These are phyloP conservation scores for Dendrolimus kikuchii DNA, from an alignment of 1,140 invertebrate genomes.

Conservation along the genomic window DNA sequence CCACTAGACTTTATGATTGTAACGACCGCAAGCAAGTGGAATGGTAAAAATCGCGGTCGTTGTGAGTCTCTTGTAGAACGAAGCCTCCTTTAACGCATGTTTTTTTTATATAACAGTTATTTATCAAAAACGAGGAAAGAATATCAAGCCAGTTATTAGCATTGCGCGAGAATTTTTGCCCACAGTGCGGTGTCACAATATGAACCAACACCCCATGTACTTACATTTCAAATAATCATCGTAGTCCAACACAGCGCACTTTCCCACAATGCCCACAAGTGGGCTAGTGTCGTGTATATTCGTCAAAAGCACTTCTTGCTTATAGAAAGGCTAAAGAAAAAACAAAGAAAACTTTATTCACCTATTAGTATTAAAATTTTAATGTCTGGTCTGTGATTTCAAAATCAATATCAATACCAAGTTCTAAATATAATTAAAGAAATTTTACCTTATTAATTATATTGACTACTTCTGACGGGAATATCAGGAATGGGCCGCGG, in stretches of 20 bases:
- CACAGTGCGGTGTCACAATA: too few species aligned
- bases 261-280: slow-evolving; percentile 90
- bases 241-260: slow-evolving; percentile 92
- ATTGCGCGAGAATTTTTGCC: too few species aligned
- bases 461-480: slow-evolving; percentile 88
- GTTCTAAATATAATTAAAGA: not conserved
- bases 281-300: slow-evolving; percentile 94
- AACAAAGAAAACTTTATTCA: slow-evolving; percentile 4
- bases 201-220: slow-evolving; percentile 34
- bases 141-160: too few species aligned
- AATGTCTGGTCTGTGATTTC: slow-evolving; percentile 1
- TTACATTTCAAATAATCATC: slow-evolving; percentile 92
- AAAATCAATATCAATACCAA: not conserved
- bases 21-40: too few species aligned
- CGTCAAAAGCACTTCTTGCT: slow-evolving; percentile 94
- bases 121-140: too few species aligned
- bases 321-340: slow-evolving; percentile 85
- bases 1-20: too few species aligned
- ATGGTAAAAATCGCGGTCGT: too few species aligned
- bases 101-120: too few species aligned
- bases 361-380: slow-evolving; percentile 5
- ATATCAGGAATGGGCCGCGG: slow-evolving; percentile 93
- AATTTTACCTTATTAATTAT: slow-evolving; percentile 73
- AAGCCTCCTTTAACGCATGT: too few species aligned
- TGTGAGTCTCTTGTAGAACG: too few species aligned